phyloP scores from a whole-genome alignment of 2,888 invertebrate species.

The Silvanus unidentatus region DNA sequence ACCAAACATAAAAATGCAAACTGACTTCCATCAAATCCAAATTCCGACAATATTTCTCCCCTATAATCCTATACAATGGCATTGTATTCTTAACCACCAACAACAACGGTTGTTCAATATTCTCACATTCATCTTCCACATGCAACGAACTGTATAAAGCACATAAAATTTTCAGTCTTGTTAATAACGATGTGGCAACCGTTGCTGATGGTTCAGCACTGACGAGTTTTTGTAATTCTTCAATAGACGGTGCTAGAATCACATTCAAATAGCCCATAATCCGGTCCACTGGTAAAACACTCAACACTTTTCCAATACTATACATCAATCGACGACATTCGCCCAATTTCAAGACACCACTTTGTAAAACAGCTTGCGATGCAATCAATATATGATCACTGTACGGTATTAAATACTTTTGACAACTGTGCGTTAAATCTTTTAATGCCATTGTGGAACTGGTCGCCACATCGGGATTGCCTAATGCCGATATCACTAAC shows the following conservation, averaged over 20 bases:
- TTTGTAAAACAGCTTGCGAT: slow-evolving; percentile 52
- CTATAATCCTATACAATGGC: slow-evolving; percentile 56
- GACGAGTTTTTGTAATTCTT: slow-evolving; percentile 54
- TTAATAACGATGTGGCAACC: slow-evolving; percentile 51
- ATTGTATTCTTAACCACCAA: slow-evolving; percentile 57
- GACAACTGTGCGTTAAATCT: slow-evolving; percentile 79
- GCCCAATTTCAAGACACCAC: slow-evolving; percentile 55
- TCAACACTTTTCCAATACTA: slow-evolving; percentile 67
- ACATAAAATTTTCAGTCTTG: slow-evolving; percentile 63
- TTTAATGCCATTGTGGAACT: slow-evolving; percentile 83
- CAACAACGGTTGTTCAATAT: slow-evolving; percentile 51
- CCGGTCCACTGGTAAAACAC: slow-evolving; percentile 56
- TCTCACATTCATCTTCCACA: slow-evolving; percentile 24
- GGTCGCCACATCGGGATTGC: slow-evolving; percentile 62
- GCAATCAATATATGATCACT: slow-evolving; percentile 70
- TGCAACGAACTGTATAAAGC: slow-evolving; percentile 55
- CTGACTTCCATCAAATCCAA: slow-evolving; percentile 58
- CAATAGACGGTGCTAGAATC: slow-evolving; percentile 61
- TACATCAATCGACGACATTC: slow-evolving; percentile 71
- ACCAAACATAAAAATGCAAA: slow-evolving; percentile 7
- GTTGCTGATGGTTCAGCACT: slow-evolving; percentile 47
- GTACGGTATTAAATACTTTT: slow-evolving; percentile 65
- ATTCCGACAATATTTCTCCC: slow-evolving; percentile 59
- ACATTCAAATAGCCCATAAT: slow-evolving; percentile 65
- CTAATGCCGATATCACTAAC: slow-evolving; percentile 62